A percentile compares a stretch with the other conserved stretches of the same genome.
phyloP scores from a whole-genome alignment of 1,140 invertebrate genomes.

The Euura lappo region DNA sequence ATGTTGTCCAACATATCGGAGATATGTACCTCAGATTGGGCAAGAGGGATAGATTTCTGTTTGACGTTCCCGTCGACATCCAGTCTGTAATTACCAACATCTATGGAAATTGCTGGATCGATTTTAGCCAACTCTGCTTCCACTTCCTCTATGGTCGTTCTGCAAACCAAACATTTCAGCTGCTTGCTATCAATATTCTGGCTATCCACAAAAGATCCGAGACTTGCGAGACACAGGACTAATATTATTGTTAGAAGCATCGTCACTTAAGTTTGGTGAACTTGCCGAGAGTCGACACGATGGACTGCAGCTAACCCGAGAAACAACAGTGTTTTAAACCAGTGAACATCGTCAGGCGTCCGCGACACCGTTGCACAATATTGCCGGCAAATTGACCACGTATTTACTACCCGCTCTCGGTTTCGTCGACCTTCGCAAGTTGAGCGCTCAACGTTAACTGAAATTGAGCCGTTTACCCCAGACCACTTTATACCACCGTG shows the following conservation, averaged over 20 bases:
- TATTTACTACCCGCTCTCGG: too few species aligned
- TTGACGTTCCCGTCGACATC: conserved; percentile 80
- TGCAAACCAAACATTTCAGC: conserved; percentile 68
- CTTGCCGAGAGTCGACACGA: too few species aligned
- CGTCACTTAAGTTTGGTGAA: not conserved
- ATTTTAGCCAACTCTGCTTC: conserved; percentile 71
- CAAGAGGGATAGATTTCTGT: conserved; percentile 72
- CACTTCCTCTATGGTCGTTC: conserved; percentile 75
- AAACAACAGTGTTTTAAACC: too few species aligned
- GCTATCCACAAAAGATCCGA: not conserved
- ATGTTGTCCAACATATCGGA: conserved; percentile 82
- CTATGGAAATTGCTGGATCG: conserved; percentile 78
- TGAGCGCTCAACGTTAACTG: too few species aligned
- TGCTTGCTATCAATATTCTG: conserved; percentile 24
- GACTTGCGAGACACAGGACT: not conserved
- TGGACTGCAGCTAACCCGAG: too few species aligned
- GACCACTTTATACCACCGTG: too few species aligned
- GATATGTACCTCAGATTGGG: conserved; percentile 79
- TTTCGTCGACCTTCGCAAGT: too few species aligned
- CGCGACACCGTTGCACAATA: too few species aligned
- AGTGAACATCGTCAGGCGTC: too few species aligned
- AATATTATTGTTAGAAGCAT: conserved; percentile 1
- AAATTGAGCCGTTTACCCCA: too few species aligned
- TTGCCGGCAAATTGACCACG: too few species aligned
- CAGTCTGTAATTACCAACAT: conserved; percentile 83